phyloP scores from a whole-genome alignment of 2,888 invertebrate species.

The Slavum lentiscoides region DNA sequence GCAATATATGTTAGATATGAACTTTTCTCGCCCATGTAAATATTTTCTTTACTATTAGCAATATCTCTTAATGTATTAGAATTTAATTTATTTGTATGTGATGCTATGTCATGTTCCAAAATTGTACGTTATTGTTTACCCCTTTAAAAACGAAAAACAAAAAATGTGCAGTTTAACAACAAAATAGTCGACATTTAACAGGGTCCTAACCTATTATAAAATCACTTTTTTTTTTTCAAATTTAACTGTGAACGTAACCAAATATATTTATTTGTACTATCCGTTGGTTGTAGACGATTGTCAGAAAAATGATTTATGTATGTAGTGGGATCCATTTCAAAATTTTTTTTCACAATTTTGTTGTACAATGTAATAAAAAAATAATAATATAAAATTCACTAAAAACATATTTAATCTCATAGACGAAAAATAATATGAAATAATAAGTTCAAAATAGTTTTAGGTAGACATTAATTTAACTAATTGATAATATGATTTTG shows the following conservation, averaged over 20 bases:
- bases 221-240: neutral
- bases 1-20: neutral
- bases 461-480: neutral
- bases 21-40: neutral
- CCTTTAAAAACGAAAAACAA: too few relatives aligned
- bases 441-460: constrained; percentile 18
- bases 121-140: neutral
- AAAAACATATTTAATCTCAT: neutral
- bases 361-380: neutral
- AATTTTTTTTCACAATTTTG: neutral
- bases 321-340: neutral
- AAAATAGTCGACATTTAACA: constrained; percentile 4
- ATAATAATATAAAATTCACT: neutral
- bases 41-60: neutral
- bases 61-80: neutral
- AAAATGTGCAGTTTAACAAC: neutral
- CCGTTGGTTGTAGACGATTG: neutral
- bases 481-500: neutral
- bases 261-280: neutral
- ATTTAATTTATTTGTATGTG: neutral
- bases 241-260: neutral
- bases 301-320: neutral
- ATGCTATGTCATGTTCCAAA: neutral
- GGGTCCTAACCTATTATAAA: constrained; percentile 6
- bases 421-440: neutral